Percentiles rank a stretch among this genome's conserved stretches.
These are phyloP conservation scores for Florisuga fusca DNA, from an alignment of 2,797 vertebrate genomes.

Conservation along the genomic window DNA sequence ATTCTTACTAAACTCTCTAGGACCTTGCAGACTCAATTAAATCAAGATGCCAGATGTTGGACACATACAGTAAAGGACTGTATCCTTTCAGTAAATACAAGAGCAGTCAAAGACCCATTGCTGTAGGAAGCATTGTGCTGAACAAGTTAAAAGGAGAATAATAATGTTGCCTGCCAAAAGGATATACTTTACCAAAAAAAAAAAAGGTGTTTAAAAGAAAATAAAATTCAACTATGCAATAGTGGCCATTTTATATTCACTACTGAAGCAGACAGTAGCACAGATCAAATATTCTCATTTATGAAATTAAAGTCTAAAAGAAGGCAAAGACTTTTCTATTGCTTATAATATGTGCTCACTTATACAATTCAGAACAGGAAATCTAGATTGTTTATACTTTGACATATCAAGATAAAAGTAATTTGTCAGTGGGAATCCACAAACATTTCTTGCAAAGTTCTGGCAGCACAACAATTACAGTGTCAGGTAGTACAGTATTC, in stretches of 20 bases:
- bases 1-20: background rate
- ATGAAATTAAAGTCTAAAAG: background rate
- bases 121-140: background rate
- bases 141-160: background rate
- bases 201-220: background rate
- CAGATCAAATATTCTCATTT: background rate
- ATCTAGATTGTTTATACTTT: background rate
- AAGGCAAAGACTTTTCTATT: background rate
- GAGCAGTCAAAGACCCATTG: background rate
- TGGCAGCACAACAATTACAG: background rate
- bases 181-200: background rate
- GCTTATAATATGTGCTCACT: background rate
- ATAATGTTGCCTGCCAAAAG: background rate
- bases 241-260: background rate
- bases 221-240: background rate
- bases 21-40: background rate
- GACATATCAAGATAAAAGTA: background rate
- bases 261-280: background rate
- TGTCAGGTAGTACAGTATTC: background rate
- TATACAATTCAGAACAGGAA: background rate
- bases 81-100: background rate
- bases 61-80: background rate
- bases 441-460: background rate
- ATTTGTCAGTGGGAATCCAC: background rate
- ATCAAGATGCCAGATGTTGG: background rate